Evolutionary conservation across 2,113 vertebrate species (phyloP), one percentile per base, ranked within the genome.

Genomic region (Takifugu flavidus): DNA sequence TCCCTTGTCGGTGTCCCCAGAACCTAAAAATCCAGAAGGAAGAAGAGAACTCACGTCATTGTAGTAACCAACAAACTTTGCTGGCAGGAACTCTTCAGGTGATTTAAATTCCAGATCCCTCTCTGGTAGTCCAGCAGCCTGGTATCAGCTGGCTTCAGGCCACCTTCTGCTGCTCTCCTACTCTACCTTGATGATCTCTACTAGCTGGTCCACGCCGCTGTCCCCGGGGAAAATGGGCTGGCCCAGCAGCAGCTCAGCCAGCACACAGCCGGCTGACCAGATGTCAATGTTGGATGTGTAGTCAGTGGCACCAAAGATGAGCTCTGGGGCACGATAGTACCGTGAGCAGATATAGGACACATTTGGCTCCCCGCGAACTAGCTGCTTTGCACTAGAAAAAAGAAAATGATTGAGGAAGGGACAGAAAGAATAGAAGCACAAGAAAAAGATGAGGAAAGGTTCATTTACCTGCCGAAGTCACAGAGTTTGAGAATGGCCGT

Each of bases 311-410:
- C 95, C 94, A 12, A 96, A 96, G 87, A 96, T 96, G 80, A 96
- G 94, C 88, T 96, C 95, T 0, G 95, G 95, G 59, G 95, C 95
- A 14, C 95, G 93, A 85, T 96, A 96, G 85, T 96, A 96, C 80
- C 94, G 93, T n/a, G 95, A 96, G 77, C 94, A 96, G 88, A 96
- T 96, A 86, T 96, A 96, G 70, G 94, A 96, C 62, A 96, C 94
- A 1, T 96, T 96, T n/a, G 95, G 95, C 79, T 96, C 95, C 1
- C 95, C 95, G 2, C 93, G 91, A 56, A 96, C 91, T 78, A 96
- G 74, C 86, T 96, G 94, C 88, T 96, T 96, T 14, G 95, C 95
- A 71, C 95, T 96, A 63, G 28, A 45, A 45, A 53, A 25, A n/a
- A 47, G 6, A 43, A n/a, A n/a, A 47, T 13, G n/a, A 47, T 6